A percentile compares a stretch with the other conserved stretches of the same genome.
Evolutionary conservation across 2,113 vertebrate species (phyloP).

Genomic region (Cynoglossus semilaevis): DNA sequence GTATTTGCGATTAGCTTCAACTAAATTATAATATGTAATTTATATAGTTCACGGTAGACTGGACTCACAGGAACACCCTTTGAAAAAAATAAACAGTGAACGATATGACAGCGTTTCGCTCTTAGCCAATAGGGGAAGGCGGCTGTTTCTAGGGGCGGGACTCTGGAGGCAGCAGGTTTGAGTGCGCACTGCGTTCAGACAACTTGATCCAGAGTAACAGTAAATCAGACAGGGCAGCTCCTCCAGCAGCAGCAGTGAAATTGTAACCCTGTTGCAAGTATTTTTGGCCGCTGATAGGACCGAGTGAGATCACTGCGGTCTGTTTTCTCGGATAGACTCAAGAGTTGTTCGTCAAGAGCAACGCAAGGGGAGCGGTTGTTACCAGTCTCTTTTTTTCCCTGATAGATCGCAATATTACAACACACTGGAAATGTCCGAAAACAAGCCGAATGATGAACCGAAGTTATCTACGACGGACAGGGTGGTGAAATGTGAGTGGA

Average conservation of each 20-base stretch:
- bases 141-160: slow-evolving; percentile 36
- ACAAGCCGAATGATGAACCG: slow-evolving; percentile 91
- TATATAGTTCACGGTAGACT: slow-evolving; percentile 4
- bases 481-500: slow-evolving; percentile 92
- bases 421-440: slow-evolving; percentile 94
- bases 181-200: slow-evolving; percentile 56
- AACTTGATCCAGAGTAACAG: slow-evolving; percentile 74
- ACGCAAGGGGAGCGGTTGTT: slow-evolving; percentile 64
- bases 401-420: slow-evolving; percentile 57
- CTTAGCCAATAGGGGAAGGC: slow-evolving; percentile 56
- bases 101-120: slow-evolving; percentile 5
- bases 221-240: slow-evolving; percentile 75
- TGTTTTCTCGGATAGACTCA: slow-evolving; percentile 67
- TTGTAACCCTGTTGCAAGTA: slow-evolving; percentile 75
- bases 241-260: slow-evolving; percentile 57
- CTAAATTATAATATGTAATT: slow-evolving; percentile 4
- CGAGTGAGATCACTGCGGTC: slow-evolving; percentile 73
- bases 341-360: slow-evolving; percentile 69
- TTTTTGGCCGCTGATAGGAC: slow-evolving; percentile 76
- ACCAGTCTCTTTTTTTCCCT: slow-evolving; percentile 55
- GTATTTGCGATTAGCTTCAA: background rate
- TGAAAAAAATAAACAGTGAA: slow-evolving; percentile 17
- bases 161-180: slow-evolving; percentile 41
- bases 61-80: slow-evolving; percentile 27
- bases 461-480: slow-evolving; percentile 97